These are phyloP conservation scores for Mormyrus iriodes DNA, from an alignment of 2,113 vertebrate genomes.

Conservation along the genomic window DNA sequence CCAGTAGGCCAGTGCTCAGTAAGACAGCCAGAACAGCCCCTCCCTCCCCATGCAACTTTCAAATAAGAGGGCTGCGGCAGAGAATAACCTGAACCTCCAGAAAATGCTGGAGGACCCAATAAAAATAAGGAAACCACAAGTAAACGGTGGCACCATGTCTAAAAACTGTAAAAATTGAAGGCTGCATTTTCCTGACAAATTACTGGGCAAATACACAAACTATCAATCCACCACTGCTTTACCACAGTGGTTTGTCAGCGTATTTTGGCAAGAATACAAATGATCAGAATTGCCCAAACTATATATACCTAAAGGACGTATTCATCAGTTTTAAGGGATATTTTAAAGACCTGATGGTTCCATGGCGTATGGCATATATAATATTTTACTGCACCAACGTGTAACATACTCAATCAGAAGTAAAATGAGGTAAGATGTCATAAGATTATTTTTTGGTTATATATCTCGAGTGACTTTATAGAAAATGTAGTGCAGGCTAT, in stretches of 20 bases:
- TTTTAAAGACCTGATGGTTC: too few relatives aligned
- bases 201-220: background rate
- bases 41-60: background rate
- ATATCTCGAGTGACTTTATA: background rate
- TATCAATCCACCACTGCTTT: background rate
- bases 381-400: background rate
- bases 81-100: background rate
- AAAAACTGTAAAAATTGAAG: background rate
- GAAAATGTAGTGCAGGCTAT: background rate
- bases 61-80: background rate
- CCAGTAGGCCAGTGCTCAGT: background rate
- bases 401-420: background rate
- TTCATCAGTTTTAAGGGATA: too few relatives aligned
- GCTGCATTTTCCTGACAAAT: background rate
- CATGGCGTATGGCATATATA: background rate
- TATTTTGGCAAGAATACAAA: background rate
- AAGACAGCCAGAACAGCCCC: background rate
- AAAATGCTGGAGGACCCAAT: background rate
- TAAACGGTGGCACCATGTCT: background rate
- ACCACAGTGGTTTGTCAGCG: background rate
- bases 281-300: too few relatives aligned
- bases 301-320: background rate
- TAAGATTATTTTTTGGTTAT: background rate
- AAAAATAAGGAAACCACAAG: background rate
- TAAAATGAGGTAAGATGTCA: background rate